Evolutionary conservation across 2,888 invertebrate genomes (phyloP).

Genomic region (Noctua janthina): DNA sequence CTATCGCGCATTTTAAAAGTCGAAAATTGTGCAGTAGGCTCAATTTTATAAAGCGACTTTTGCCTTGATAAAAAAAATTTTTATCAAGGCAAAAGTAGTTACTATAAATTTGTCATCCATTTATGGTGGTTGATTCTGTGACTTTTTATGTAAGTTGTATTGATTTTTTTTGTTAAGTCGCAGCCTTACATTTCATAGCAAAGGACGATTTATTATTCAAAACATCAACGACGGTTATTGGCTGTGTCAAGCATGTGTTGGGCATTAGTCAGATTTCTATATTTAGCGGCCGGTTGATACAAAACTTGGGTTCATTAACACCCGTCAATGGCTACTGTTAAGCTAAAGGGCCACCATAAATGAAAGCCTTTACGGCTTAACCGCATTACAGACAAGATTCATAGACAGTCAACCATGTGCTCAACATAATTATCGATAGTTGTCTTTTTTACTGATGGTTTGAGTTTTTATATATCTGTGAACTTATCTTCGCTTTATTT

Average conservation of each 20-base stretch:
- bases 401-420: not conserved
- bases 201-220: slow-evolving; percentile 69
- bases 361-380: slow-evolving; percentile 38
- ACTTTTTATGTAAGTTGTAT: not conserved
- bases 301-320: slow-evolving; percentile 82
- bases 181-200: slow-evolving; percentile 8
- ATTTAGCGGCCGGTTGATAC: slow-evolving; percentile 80
- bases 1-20: slow-evolving; percentile 29
- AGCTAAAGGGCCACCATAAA: slow-evolving; percentile 64
- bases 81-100: no score
- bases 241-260: slow-evolving; percentile 82
- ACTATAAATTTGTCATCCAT: not conserved
- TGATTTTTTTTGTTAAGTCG: not conserved
- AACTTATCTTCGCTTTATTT: slow-evolving; percentile 15
- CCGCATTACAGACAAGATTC: slow-evolving; percentile 5
- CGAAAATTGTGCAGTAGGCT: not conserved
- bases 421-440: not conserved
- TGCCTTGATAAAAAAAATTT: slow-evolving; percentile 26
- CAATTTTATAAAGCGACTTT: not conserved
- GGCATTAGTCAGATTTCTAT: slow-evolving; percentile 84
- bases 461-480: not conserved
- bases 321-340: slow-evolving; percentile 70
- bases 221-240: slow-evolving; percentile 72
- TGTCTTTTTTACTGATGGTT: no score
- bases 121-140: not conserved